Evolutionary conservation across 2,113 vertebrate species (phyloP).

Genomic region (Pterocles burchelli): DNA sequence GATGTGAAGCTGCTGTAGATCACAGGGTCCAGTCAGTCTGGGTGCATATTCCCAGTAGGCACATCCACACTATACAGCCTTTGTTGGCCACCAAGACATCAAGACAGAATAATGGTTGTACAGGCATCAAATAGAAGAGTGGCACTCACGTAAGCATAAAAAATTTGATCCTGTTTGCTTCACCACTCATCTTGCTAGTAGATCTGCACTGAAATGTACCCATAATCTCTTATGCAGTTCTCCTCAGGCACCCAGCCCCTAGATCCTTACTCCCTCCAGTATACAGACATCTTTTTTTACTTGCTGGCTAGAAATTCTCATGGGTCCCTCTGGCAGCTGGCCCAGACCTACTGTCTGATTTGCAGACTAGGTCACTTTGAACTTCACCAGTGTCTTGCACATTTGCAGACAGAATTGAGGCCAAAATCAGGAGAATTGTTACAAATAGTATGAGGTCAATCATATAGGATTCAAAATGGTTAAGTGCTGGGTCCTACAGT

Average conservation of each 20-base stretch:
- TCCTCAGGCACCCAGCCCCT: background rate
- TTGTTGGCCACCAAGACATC: background rate
- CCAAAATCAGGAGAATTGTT: background rate
- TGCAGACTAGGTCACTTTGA: background rate
- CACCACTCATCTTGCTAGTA: background rate
- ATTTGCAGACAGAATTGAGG: background rate
- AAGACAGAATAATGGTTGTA: background rate
- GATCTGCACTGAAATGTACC: background rate
- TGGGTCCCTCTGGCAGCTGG: background rate
- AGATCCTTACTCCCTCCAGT: fast-evolving
- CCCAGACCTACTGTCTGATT: background rate
- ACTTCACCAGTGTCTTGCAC: background rate
- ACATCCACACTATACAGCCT: background rate
- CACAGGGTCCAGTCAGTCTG: background rate
- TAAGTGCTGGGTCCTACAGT: too few relatives aligned
- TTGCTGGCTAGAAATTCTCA: background rate
- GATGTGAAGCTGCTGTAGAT: background rate
- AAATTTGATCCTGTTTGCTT: background rate
- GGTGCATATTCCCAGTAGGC: fast-evolving
- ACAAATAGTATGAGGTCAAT: background rate
- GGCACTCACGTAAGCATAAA: fast-evolving
- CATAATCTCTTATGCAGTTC: fast-evolving
- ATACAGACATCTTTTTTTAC: background rate
- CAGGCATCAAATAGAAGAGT: background rate
- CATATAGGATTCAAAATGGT: too few relatives aligned